Evolutionary conservation across 2,113 vertebrate genomes (phyloP).

Genomic region (Zingel zingel): DNA sequence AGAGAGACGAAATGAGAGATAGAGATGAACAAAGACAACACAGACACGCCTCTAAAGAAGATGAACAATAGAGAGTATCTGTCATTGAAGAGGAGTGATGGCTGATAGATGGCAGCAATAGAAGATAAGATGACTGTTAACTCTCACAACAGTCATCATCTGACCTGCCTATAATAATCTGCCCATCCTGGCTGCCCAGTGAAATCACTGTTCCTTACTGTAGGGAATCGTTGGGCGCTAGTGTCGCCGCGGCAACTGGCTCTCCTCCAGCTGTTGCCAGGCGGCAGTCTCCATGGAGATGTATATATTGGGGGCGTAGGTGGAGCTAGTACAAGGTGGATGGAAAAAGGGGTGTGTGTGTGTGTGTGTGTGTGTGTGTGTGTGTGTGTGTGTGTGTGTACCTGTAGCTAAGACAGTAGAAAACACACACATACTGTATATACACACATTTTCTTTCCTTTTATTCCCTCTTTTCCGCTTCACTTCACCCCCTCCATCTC

Average conservation of each 20-base stretch:
- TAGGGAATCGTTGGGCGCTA: conserved; percentile 51
- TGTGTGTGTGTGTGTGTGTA: conserved; percentile 1
- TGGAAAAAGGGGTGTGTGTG: conserved; percentile 6
- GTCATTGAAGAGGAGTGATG: conserved; percentile 53
- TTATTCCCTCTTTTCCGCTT: conserved; percentile 40
- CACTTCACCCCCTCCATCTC: conserved; percentile 48
- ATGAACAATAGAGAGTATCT: conserved; percentile 60
- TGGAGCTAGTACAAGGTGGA: conserved; percentile 53
- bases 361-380: neutral
- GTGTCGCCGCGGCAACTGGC: conserved; percentile 78
- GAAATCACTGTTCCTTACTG: conserved; percentile 71
- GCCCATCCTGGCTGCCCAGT: conserved; percentile 51
- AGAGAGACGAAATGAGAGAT: conserved; percentile 45
- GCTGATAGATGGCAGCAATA: conserved; percentile 62
- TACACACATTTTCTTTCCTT: conserved; percentile 36
- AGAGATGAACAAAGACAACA: conserved; percentile 59
- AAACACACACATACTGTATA: conserved; percentile 13
- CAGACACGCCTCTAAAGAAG: conserved; percentile 75
- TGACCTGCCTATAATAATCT: conserved; percentile 47
- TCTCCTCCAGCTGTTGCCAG: conserved; percentile 87
- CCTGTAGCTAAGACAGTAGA: conserved; percentile 31
- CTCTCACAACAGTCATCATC: conserved; percentile 53
- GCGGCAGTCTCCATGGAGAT: conserved; percentile 88
- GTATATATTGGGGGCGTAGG: conserved; percentile 60
- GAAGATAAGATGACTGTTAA: conserved; percentile 57